Conservation (phyloP, 2,888 invertebrate species). For the Chrysolina americana region DNA sequence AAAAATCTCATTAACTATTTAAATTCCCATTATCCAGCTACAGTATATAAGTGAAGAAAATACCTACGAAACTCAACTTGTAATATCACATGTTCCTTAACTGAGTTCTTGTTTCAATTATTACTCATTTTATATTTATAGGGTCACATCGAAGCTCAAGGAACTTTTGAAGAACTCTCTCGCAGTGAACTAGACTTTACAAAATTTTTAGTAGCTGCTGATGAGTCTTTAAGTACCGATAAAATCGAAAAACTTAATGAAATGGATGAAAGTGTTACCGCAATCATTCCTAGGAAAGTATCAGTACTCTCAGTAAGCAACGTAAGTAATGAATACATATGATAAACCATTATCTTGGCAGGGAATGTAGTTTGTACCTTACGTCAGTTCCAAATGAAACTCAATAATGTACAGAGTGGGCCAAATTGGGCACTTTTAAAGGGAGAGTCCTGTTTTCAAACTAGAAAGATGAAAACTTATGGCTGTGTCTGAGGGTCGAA, state of each 20-base stretch:
- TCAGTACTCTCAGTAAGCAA: background rate
- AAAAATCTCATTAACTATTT: no score
- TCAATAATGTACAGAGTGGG: no score
- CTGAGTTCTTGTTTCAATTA: background rate
- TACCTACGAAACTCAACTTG: no score
- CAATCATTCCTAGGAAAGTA: background rate
- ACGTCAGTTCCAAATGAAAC: no score
- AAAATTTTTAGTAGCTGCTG: conserved; percentile 27
- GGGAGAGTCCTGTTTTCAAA: no score
- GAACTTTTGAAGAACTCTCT: conserved; percentile 31
- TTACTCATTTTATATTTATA: background rate
- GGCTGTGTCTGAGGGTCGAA: no score
- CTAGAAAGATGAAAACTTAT: no score
- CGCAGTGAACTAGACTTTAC: conserved; percentile 23
- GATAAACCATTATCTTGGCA: background rate
- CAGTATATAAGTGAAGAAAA: no score
- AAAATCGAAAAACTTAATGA: background rate
- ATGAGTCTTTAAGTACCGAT: conserved; percentile 15
- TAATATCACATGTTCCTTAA: no score
- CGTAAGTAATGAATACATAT: background rate
- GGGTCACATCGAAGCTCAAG: conserved; percentile 30
- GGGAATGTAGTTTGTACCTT: no score
- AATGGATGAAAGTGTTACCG: background rate
- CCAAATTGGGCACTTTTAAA: no score
- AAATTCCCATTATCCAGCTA: no score